Evolutionary conservation across 2,888 invertebrate species (phyloP), one percentile per base, ranked within the genome.

Genomic region (Ferrisia virgata): DNA sequence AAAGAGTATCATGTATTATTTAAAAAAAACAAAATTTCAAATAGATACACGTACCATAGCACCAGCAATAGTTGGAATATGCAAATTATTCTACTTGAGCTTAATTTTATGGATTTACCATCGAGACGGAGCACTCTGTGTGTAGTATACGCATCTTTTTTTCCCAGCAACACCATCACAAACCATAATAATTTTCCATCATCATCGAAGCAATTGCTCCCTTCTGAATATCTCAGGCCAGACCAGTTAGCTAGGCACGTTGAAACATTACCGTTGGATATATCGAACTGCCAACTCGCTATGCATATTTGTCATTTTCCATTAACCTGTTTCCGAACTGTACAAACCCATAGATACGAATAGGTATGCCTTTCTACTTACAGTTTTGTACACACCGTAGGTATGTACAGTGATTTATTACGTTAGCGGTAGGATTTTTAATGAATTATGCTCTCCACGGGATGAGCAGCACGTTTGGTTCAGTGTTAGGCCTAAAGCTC

Each of bases 181-280:
- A 72, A 72, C 72, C n/a, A n/a, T n/a, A 72, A 72, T 72, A 72
- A 69, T 72, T 33, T 33, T 9, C 72, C 18, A 72, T 72, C 72
- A 72, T 33, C 13, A 33, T 36, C 33, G 72, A 72, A 72, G 72
- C 15, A 33, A 72, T 72, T 72, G 33, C 33, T 18, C 72, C 72
- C 72, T 33, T 5, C 72, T 72, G 72, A 72, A 72, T 72, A 33
- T 13, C 33, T 72, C 33, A 33, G n/a, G 22, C 72, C 33, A 72
- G 33, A n/a, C n/a, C n/a, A n/a, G n/a, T n/a, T n/a, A n/a, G n/a
- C n/a, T n/a, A n/a, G n/a, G n/a, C 33, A 72, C 72, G 72, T 33
- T 72, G 33, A 72, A 72, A 33, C 72, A 33, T 33, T 33, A 8
- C 18, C 72, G n/a, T n/a, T n/a, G n/a, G n/a, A n/a, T n/a, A n/a